Percentiles rank a stretch among this genome's conserved stretches.
Conservation (phyloP, 2,113 vertebrate species). For the Oncorhynchus keta region DNA sequence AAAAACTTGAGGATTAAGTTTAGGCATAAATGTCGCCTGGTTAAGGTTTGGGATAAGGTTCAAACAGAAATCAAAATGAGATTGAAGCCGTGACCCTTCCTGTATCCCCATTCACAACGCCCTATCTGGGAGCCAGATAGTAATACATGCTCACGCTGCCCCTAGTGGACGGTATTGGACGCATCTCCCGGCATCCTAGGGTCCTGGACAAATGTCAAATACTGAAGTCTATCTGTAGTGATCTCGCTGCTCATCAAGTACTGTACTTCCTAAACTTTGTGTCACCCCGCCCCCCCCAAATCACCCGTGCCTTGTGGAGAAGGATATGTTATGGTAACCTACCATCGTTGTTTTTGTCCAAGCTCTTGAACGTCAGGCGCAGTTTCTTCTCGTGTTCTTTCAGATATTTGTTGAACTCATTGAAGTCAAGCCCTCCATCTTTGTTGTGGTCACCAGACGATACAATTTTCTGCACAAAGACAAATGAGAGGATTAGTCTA, state of each 20-base stretch:
- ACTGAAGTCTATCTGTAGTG: too few relatives aligned
- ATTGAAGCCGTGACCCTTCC: too few relatives aligned
- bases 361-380: constrained; percentile 89
- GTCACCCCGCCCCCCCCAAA: neutral
- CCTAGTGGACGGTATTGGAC: too few relatives aligned
- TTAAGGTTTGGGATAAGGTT: too few relatives aligned
- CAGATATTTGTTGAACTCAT: constrained; percentile 91
- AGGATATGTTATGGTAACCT: neutral
- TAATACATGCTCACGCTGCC: too few relatives aligned
- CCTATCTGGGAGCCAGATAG: too few relatives aligned
- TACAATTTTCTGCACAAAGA: constrained; percentile 86
- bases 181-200: too few relatives aligned
- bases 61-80: too few relatives aligned
- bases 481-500: neutral
- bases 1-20: too few relatives aligned
- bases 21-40: too few relatives aligned
- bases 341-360: constrained; percentile 96
- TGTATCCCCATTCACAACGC: too few relatives aligned
- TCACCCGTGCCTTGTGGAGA: neutral
- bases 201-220: too few relatives aligned
- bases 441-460: constrained; percentile 85
- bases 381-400: constrained; percentile 96
- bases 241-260: neutral
- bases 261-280: neutral
- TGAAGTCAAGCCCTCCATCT: constrained; percentile 88